phyloP scores from a whole-genome alignment of 2,888 invertebrate species.

The Drosophila bunnanda region DNA sequence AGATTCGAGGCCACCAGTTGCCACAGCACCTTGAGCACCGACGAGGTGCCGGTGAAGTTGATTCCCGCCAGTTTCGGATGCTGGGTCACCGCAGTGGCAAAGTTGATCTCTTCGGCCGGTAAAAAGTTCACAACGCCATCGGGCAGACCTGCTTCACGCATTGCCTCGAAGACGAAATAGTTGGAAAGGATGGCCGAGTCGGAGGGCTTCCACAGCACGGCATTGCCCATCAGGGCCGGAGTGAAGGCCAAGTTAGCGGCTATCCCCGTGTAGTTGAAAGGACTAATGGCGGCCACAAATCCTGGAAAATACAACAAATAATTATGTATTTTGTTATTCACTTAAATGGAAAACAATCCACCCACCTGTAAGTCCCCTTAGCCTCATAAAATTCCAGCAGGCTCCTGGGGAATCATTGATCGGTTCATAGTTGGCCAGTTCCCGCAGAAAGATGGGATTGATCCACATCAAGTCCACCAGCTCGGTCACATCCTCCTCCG shows the following conservation, averaged over 20 bases:
- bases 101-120: slow-evolving; percentile 95
- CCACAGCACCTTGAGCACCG: slow-evolving; percentile 96
- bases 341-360: not conserved
- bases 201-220: slow-evolving; percentile 98
- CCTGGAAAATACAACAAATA: slow-evolving; percentile 85
- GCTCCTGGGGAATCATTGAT: slow-evolving; percentile 90
- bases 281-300: slow-evolving; percentile 98
- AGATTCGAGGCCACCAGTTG: slow-evolving; percentile 94
- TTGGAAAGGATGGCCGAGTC: slow-evolving; percentile 98
- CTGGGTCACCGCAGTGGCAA: slow-evolving; percentile 93
- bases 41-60: slow-evolving; percentile 98
- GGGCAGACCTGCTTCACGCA: slow-evolving; percentile 97
- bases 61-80: slow-evolving; percentile 94
- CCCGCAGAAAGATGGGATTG: slow-evolving; percentile 91
- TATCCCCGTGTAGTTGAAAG: slow-evolving; percentile 99
- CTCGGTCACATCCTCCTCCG: slow-evolving; percentile 97
- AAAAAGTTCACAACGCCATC: slow-evolving; percentile 98
- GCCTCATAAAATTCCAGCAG: slow-evolving; percentile 92
- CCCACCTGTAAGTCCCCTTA: slow-evolving; percentile 91
- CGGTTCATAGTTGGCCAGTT: slow-evolving; percentile 94
- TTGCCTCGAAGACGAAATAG: slow-evolving; percentile 95
- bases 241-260: slow-evolving; percentile 97
- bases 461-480: slow-evolving; percentile 96
- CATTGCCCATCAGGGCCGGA: slow-evolving; percentile 95
- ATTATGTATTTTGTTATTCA: not conserved